Percentiles rank a stretch among this genome's conserved stretches.
These are phyloP conservation scores for Tapirus terrestris DNA, from an alignment of 2,113 vertebrate species.

Conservation along the genomic window DNA sequence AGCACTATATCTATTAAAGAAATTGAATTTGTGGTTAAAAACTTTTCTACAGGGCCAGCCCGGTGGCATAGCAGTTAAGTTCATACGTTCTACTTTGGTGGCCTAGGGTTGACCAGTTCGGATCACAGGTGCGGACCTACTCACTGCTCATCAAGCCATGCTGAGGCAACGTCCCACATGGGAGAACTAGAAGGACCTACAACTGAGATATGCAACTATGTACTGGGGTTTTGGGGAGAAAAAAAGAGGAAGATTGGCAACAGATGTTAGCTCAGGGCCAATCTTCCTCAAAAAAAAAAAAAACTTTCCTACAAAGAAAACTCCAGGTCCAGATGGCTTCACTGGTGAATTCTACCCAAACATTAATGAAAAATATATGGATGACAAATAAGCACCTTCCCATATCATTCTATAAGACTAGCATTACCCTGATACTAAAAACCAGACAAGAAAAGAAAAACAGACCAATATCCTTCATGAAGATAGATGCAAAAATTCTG, in stretches of 20 bases:
- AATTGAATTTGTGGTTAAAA: not conserved
- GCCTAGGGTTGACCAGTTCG: too few relatives aligned
- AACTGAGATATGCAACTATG: too few relatives aligned
- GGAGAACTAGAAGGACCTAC: too few relatives aligned
- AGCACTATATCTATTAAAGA: not conserved
- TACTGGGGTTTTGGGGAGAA: too few relatives aligned
- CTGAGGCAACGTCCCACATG: too few relatives aligned
- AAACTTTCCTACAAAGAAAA: not conserved
- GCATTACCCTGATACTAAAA: not conserved
- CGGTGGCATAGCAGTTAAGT: too few relatives aligned
- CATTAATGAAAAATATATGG: not conserved
- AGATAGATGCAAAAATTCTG: not conserved
- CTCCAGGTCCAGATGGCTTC: not conserved
- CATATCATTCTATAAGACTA: not conserved
- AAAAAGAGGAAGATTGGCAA: too few relatives aligned
- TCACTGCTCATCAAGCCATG: too few relatives aligned
- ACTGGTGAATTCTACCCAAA: not conserved
- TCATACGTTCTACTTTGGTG: too few relatives aligned
- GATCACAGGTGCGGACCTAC: too few relatives aligned
- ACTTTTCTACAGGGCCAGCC: not conserved
- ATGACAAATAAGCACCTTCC: not conserved
- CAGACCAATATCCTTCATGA: not conserved
- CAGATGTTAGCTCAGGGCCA: too few relatives aligned
- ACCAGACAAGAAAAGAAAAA: not conserved
- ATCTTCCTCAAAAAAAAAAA: too few relatives aligned